A percentile compares a stretch with the other conserved stretches of the same genome.
phyloP scores from a whole-genome alignment of 2,888 invertebrate genomes.

The Caenorhabditis macrosperma region DNA sequence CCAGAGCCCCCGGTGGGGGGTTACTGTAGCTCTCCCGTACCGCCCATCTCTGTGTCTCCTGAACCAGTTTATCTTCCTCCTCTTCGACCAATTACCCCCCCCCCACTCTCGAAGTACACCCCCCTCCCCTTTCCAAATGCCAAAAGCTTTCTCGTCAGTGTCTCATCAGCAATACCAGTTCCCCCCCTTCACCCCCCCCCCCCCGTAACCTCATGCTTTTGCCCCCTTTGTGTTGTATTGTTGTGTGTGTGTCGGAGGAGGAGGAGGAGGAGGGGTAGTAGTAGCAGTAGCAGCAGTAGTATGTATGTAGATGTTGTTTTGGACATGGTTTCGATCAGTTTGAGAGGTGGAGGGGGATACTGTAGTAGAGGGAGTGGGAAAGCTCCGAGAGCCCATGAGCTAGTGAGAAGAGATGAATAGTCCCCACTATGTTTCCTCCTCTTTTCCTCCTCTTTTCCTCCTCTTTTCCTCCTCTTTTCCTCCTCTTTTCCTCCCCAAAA shows the following conservation, averaged over 20 bases:
- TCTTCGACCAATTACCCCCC: conserved; percentile 40
- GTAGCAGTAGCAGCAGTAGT: no score
- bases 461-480: no score
- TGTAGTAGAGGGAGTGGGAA: no score
- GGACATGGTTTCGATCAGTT: conserved; percentile 1
- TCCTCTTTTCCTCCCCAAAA: no score
- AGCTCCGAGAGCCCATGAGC: no score
- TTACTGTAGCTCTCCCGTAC: not conserved
- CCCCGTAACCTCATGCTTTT: not conserved
- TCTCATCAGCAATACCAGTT: conserved; percentile 51
- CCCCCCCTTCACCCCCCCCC: conserved; percentile 1
- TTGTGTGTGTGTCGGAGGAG: conserved; percentile 35
- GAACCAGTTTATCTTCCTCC: conserved; percentile 8
- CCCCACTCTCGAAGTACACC: conserved; percentile 48
- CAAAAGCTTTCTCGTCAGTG: conserved; percentile 2
- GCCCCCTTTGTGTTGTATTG: conserved; percentile 38
- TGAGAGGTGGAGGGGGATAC: no score
- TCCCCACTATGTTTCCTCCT: no score
- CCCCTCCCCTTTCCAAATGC: conserved; percentile 1
- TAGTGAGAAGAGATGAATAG: no score
- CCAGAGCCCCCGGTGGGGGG: no score
- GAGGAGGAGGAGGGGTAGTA: conserved; percentile 5
- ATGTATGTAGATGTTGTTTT: not conserved
- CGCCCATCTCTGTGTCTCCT: not conserved
- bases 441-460: no score